Evolutionary conservation across 1,140 invertebrate genomes (phyloP), one percentile per base, ranked within the genome.

Genomic region (Drosophila pachea): DNA sequence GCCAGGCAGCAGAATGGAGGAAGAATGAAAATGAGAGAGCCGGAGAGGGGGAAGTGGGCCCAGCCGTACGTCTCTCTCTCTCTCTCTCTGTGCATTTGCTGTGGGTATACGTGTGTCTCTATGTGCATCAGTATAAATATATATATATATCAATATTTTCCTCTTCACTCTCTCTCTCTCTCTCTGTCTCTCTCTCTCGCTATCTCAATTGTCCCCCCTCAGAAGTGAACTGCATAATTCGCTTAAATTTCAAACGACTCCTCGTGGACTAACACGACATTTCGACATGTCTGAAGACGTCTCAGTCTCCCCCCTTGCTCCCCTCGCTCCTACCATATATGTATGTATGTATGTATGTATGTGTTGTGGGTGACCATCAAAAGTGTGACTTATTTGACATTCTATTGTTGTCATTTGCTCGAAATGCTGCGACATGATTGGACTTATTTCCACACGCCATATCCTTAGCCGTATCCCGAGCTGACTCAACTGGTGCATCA

Each of bases 391-490:
- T 64, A 55, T 55, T 69, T 52, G 45, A 12, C 50, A 63, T 68
- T 62, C 50, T 49, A 63, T 68, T 63, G 66, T 68, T 63, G 59
- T 63, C 66, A 55, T 68, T 62, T 48, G 59, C 49, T 53, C 63
- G 66, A 48, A 62, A 43, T 16, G 56, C 38, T 47, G 32, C 56
- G 58, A 61, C 65, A 68, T 61, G 42, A 68, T 68, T 68, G 58
- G 42, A 63, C 65, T 61, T 61, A 53, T 53, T 61, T 53, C 48
- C 48, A 67, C 59, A 62, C 35, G 59, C 50, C 48, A 42, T 55
- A 43, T 7, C 49, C 38, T 45, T 54, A 68, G 32, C 55, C 29
- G 16, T 38, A 53, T 16, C 7, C 38, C 35, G 9, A 49, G 58
- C 43, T 47, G 32, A 36, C 65, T 62, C 56, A 61, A 61, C 65